A percentile compares a stretch with the other conserved stretches of the same genome.
These are phyloP conservation scores for Hucho hucho DNA, from an alignment of 2,113 vertebrate species.

Conservation along the genomic window DNA sequence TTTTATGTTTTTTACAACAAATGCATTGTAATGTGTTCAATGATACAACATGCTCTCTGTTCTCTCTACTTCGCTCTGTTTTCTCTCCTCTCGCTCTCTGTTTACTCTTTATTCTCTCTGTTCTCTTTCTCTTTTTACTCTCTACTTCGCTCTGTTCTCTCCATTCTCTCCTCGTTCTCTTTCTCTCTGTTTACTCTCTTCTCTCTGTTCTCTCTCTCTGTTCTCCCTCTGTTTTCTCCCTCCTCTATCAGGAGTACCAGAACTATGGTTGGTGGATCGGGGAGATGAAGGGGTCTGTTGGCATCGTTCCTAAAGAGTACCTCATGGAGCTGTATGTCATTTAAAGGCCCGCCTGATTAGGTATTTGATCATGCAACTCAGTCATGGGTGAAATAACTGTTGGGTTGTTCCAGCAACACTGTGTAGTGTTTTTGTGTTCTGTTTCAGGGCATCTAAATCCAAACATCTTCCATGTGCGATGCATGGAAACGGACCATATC, in stretches of 20 bases:
- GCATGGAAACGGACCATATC: background rate
- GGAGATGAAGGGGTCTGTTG: constrained; percentile 91
- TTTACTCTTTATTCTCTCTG: background rate
- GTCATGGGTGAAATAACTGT: background rate
- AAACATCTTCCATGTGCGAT: background rate
- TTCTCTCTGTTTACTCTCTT: background rate
- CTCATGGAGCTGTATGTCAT: constrained; percentile 92
- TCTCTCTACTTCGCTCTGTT: background rate
- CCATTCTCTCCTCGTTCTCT: background rate
- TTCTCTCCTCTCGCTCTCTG: background rate
- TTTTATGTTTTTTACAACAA: too few relatives aligned
- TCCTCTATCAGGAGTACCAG: constrained; percentile 84
- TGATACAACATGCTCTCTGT: background rate
- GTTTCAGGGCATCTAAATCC: background rate
- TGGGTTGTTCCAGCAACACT: too few relatives aligned
- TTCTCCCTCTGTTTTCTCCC: too few relatives aligned
- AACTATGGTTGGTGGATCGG: constrained; percentile 98
- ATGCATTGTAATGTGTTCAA: too few relatives aligned
- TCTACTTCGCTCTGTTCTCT: background rate
- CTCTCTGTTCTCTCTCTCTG: background rate
- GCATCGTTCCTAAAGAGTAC: constrained; percentile 95
- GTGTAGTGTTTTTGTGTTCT: background rate
- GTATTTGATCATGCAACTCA: constrained; percentile 71
- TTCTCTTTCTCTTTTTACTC: background rate
- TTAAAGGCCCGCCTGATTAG: constrained; percentile 66